Evolutionary conservation across 2,113 vertebrate species (phyloP).

Genomic region (Microcebus murinus): DNA sequence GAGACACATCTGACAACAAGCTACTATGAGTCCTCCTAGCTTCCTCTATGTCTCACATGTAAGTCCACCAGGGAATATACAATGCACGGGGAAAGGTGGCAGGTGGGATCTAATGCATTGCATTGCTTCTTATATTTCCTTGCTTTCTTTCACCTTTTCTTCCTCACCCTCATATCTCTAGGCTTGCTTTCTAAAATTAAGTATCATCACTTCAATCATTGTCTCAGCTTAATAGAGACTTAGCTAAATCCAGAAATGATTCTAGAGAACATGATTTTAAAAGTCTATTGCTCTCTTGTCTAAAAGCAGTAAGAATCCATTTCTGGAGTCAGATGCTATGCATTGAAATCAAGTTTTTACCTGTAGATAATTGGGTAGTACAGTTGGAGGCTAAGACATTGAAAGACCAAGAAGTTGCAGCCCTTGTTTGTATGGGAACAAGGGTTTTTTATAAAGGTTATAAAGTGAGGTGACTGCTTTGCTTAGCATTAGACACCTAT

Average conservation of each 20-base stretch:
- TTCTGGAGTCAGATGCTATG: not conserved
- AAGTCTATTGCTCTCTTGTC: not conserved
- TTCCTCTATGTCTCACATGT: too few species aligned
- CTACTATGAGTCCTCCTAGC: not conserved
- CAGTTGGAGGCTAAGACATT: not conserved
- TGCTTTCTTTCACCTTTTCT: not conserved
- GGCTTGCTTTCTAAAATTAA: constrained; percentile 16
- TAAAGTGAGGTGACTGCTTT: not conserved
- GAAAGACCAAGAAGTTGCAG: not conserved
- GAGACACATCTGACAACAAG: not conserved
- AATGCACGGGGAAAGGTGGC: not conserved
- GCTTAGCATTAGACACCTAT: not conserved
- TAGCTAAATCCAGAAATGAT: not conserved
- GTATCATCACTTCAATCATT: not conserved
- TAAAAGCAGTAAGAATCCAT: not conserved
- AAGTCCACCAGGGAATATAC: too few species aligned
- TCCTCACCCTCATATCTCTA: not conserved
- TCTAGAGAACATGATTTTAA: not conserved
- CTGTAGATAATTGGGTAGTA: not conserved
- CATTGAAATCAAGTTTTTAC: not conserved
- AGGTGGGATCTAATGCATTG: not conserved
- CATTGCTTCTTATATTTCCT: not conserved
- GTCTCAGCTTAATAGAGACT: not conserved
- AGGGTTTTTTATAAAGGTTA: not conserved
- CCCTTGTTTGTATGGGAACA: not conserved